Conservation (phyloP, 1,140 invertebrate genomes). For the Sitobion miscanthi region DNA sequence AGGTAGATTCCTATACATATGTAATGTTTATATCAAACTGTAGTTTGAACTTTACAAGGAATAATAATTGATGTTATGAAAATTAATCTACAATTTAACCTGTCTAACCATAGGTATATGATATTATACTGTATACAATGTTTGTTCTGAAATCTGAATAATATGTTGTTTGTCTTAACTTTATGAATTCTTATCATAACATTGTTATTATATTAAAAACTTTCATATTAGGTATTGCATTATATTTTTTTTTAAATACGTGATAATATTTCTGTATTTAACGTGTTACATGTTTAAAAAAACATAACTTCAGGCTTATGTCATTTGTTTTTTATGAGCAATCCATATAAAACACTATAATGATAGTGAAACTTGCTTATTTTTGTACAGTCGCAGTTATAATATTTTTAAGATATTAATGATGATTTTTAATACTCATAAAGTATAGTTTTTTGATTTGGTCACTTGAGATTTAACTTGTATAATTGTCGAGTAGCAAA, state of each 20-base stretch:
- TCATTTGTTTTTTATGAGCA: too few relatives aligned
- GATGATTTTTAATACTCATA: background rate
- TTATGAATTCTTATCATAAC: too few relatives aligned
- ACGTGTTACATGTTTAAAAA: background rate
- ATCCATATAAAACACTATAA: too few relatives aligned
- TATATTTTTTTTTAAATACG: background rate
- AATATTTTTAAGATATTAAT: background rate
- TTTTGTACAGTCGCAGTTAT: background rate
- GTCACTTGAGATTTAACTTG: background rate
- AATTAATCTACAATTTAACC: background rate
- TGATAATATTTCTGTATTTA: background rate
- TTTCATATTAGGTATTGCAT: too few relatives aligned
- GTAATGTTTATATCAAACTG: too few relatives aligned
- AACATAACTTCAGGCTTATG: background rate
- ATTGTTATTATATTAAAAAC: too few relatives aligned
- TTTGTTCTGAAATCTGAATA: too few relatives aligned
- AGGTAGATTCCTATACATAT: too few relatives aligned
- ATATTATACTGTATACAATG: background rate
- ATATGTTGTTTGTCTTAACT: too few relatives aligned
- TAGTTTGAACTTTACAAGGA: background rate
- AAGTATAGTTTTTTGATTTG: background rate
- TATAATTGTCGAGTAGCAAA: too few relatives aligned
- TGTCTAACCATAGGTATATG: background rate
- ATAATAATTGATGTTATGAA: background rate
- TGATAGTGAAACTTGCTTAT: background rate